These are phyloP conservation scores for Campoletis sonorensis DNA, from an alignment of 1,140 invertebrate genomes.

Conservation along the genomic window DNA sequence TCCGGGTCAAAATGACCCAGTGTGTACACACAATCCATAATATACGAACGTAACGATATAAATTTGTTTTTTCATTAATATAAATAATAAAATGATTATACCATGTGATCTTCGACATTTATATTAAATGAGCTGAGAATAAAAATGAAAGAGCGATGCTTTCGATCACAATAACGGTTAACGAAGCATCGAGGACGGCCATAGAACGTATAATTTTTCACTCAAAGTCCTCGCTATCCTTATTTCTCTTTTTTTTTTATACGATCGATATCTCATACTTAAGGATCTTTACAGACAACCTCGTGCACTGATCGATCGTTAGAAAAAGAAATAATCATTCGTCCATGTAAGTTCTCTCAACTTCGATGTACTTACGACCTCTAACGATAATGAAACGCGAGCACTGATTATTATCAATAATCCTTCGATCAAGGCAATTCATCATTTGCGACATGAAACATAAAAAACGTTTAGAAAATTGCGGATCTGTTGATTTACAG, in stretches of 20 bases:
- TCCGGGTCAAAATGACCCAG: no score
- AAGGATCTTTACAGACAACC: background rate
- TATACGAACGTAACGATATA: no score
- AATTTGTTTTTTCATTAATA: no score
- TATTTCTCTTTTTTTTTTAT: background rate
- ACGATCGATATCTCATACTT: conserved; percentile 1
- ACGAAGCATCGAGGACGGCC: background rate
- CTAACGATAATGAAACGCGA: background rate
- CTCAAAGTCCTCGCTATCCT: background rate
- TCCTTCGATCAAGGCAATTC: background rate
- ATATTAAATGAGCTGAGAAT: background rate
- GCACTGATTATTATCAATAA: background rate
- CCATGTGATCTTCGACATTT: background rate
- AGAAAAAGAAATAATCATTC: background rate
- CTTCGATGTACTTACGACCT: background rate
- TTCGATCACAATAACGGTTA: conserved; percentile 17
- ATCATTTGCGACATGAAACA: background rate
- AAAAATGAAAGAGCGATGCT: background rate
- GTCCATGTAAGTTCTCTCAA: background rate
- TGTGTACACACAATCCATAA: no score
- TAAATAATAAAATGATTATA: background rate
- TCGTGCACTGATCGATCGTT: background rate
- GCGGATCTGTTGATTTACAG: no score
- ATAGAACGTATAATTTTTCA: conserved; percentile 1
- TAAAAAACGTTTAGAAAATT: background rate